These are phyloP conservation scores for Bellardia pandia DNA, from an alignment of 2,888 invertebrate species.

Conservation along the genomic window DNA sequence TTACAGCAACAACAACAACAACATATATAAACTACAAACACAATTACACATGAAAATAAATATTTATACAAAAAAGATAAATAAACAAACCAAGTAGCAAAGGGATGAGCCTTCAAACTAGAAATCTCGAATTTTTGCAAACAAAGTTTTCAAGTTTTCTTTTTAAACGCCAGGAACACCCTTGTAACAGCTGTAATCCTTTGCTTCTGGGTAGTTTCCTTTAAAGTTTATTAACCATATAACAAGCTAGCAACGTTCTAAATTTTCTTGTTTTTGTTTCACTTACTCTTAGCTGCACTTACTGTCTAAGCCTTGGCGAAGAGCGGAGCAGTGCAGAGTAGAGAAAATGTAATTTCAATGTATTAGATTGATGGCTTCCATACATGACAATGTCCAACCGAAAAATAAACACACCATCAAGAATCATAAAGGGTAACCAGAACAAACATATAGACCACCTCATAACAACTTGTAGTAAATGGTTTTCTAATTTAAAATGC, in stretches of 20 bases:
- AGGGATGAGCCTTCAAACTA: constrained; percentile 21
- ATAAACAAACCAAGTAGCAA: background rate
- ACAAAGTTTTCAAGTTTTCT: background rate
- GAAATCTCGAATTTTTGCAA: background rate
- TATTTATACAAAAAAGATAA: constrained; percentile 31
- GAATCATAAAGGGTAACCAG: constrained; percentile 27
- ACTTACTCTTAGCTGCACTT: constrained; percentile 17
- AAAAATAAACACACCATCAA: constrained; percentile 27
- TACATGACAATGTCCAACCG: constrained; percentile 34
- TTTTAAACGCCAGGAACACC: constrained; percentile 9
- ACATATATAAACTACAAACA: constrained; percentile 35
- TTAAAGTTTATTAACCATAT: constrained; percentile 51
- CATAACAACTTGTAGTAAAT: background rate
- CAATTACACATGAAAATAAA: constrained; percentile 54
- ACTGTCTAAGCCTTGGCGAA: background rate
- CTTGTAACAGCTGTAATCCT: background rate
- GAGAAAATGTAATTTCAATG: constrained; percentile 22
- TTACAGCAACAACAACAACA: background rate
- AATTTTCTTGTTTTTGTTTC: constrained; percentile 6
- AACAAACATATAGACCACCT: background rate
- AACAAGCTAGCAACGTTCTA: background rate
- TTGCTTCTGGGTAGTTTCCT: background rate
- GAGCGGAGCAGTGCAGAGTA: background rate
- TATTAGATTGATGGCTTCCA: constrained; percentile 32
- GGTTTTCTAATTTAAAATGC: background rate